Conservation (phyloP, 2,797 vertebrate species). For the Scolopax bukidnonensis region DNA sequence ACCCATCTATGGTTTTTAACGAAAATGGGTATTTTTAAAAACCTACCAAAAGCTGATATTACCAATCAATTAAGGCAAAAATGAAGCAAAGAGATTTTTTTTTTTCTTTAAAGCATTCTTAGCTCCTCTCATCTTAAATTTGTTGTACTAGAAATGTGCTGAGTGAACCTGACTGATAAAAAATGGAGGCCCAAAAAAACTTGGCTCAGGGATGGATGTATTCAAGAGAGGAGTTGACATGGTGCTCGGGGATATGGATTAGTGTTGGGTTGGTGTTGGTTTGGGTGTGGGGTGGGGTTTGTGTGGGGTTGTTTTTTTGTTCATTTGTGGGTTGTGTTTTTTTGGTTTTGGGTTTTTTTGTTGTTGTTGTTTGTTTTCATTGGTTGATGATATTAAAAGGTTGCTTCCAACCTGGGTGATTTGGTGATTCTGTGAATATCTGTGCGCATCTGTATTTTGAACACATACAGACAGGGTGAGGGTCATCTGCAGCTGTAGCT, state of each 20-base stretch:
- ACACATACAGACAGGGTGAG: accelerated
- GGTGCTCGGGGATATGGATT: too few relatives aligned
- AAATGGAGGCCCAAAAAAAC: neutral
- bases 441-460: neutral
- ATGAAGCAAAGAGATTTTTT: neutral
- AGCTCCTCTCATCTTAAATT: neutral
- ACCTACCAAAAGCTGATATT: neutral
- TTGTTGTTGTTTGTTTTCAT: too few relatives aligned
- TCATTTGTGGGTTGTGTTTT: too few relatives aligned
- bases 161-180: neutral
- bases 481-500: neutral
- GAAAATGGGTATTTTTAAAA: neutral
- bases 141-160: neutral
- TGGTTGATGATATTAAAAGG: too few relatives aligned
- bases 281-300: too few relatives aligned
- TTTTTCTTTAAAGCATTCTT: neutral
- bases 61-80: neutral
- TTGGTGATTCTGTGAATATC: neutral
- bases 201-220: neutral
- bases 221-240: too few relatives aligned
- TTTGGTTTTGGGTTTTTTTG: too few relatives aligned
- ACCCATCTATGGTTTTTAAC: neutral
- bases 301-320: too few relatives aligned
- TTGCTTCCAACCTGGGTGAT: too few relatives aligned
- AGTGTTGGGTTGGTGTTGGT: too few relatives aligned